Evolutionary conservation across 2,113 vertebrate genomes (phyloP).

Genomic region (Otus sunia): DNA sequence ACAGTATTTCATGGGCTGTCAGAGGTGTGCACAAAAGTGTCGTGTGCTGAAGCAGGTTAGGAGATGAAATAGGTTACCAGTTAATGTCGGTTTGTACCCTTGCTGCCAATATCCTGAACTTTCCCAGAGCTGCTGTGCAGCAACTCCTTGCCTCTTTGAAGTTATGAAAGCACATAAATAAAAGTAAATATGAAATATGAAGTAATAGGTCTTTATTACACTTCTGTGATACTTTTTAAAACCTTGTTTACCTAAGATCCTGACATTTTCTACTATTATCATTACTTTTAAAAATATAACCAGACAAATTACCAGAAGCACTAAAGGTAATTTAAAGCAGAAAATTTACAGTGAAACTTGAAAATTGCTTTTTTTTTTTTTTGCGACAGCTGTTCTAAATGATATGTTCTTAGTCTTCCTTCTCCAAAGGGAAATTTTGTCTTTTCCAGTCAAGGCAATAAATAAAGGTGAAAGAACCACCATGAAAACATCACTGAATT

Average conservation of each 20-base stretch:
- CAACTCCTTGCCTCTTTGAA: background rate
- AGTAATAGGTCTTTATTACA: background rate
- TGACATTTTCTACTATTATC: background rate
- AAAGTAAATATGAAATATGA: background rate
- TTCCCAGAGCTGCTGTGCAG: background rate
- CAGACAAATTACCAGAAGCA: background rate
- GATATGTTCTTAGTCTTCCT: background rate
- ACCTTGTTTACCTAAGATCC: background rate
- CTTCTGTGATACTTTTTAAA: background rate
- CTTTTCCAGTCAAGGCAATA: constrained; percentile 23
- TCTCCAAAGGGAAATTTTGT: constrained; percentile 54
- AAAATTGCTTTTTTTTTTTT: background rate
- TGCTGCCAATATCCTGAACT: background rate
- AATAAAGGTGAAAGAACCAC: constrained; percentile 49
- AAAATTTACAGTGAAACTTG: constrained; percentile 10
- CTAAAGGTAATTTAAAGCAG: background rate
- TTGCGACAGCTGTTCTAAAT: background rate
- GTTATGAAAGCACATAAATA: background rate
- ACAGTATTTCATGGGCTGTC: background rate
- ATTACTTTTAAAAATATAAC: constrained; percentile 17
- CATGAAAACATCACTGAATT: constrained; percentile 41
- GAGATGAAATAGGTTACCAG: background rate
- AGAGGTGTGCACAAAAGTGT: background rate
- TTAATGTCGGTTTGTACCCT: background rate
- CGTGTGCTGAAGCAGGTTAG: background rate